A percentile compares a stretch with the other conserved stretches of the same genome.
Evolutionary conservation across 2,113 vertebrate species (phyloP).

Genomic region (Indri indri): DNA sequence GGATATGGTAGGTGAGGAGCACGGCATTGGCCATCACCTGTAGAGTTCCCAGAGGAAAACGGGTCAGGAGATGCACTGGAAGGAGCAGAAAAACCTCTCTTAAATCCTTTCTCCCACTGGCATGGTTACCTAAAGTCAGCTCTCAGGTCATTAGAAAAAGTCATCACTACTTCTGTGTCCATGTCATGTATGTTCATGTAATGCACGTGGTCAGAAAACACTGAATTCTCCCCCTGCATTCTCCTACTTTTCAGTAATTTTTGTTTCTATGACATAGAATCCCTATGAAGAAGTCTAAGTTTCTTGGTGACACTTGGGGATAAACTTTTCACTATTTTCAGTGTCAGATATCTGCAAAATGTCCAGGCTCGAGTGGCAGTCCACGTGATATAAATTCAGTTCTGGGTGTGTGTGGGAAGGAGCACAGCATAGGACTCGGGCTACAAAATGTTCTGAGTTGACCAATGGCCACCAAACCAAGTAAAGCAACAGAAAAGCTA

Average conservation of each 20-base stretch:
- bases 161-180: not conserved
- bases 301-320: not conserved
- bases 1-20: not conserved
- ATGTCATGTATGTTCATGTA: not conserved
- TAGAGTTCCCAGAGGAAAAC: not conserved
- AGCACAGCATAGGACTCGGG: rapidly evolving
- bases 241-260: not conserved
- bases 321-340: not conserved
- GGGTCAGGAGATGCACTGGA: not conserved
- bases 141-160: not conserved
- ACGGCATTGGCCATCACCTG: not conserved
- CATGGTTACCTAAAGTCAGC: not conserved
- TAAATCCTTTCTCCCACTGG: not conserved
- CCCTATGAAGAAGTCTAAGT: not conserved
- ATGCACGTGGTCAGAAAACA: not conserved
- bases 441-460: not conserved
- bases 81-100: not conserved
- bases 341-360: not conserved
- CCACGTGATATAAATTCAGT: not conserved
- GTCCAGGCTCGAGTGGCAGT: not conserved
- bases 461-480: not conserved
- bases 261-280: not conserved
- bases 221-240: not conserved
- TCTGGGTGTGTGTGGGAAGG: too few species aligned
- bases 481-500: not conserved